Percentiles rank a stretch among this genome's conserved stretches.
These are phyloP conservation scores for Lobophora halterata DNA, from an alignment of 2,888 invertebrate genomes.

Conservation along the genomic window DNA sequence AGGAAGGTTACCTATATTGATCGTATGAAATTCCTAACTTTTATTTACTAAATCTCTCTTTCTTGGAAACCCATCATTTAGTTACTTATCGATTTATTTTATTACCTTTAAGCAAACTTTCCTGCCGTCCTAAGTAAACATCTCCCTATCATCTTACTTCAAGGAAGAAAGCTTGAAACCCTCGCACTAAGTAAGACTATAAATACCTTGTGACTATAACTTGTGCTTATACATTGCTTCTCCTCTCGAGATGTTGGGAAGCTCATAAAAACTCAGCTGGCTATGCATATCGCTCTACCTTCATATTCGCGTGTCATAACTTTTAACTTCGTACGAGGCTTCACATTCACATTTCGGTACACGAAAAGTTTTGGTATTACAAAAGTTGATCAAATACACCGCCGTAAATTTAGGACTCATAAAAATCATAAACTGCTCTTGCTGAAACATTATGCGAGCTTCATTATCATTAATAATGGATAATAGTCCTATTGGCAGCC, in stretches of 20 bases:
- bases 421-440: conserved; percentile 54
- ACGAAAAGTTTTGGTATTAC: conserved; percentile 18
- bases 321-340: not conserved
- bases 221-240: conserved; percentile 8
- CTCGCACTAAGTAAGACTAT: conserved; percentile 21
- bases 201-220: conserved; percentile 22
- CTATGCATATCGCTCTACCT: conserved; percentile 5
- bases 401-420: conserved; percentile 56
- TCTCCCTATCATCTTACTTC: conserved; percentile 33
- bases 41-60: not conserved
- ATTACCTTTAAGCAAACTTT: conserved; percentile 36
- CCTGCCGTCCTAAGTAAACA: conserved; percentile 46
- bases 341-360: conserved; percentile 3
- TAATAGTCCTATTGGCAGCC: conserved; percentile 51
- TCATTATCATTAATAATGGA: conserved; percentile 54
- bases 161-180: too few species aligned
- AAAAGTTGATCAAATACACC: conserved; percentile 31
- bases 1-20: too few species aligned
- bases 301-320: conserved; percentile 4
- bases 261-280: conserved; percentile 5
- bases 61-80: conserved; percentile 27
- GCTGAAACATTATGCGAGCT: conserved; percentile 47
- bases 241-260: conserved; percentile 1
- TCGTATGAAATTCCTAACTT: too few species aligned
- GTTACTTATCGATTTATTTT: conserved; percentile 26